These are phyloP conservation scores for Pecten maximus DNA, from an alignment of 2,888 invertebrate species.

Conservation along the genomic window DNA sequence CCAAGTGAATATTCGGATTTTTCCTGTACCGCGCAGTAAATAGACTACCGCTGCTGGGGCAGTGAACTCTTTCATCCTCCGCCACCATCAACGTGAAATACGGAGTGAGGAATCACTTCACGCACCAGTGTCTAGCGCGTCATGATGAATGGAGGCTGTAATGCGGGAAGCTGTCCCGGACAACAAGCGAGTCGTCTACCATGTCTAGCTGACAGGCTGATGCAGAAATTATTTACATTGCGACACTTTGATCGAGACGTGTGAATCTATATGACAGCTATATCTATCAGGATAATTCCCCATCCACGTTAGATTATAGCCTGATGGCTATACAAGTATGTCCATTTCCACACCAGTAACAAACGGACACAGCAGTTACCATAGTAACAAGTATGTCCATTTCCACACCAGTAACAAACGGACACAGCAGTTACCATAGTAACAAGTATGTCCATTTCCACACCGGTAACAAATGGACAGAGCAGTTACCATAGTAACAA, in stretches of 20 bases:
- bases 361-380: background rate
- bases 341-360: background rate
- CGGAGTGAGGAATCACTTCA: constrained; percentile 25
- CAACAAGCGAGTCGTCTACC: background rate
- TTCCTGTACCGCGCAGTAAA: background rate
- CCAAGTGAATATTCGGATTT: background rate
- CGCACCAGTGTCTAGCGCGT: background rate
- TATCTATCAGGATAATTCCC: constrained; percentile 10
- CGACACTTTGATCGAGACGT: constrained; percentile 29
- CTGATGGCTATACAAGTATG: background rate
- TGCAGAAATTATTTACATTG: background rate
- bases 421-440: no score
- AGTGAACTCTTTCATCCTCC: constrained; percentile 6
- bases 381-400: background rate
- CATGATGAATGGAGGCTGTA: background rate
- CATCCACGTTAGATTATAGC: background rate
- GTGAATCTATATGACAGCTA: constrained; percentile 2
- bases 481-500: no score
- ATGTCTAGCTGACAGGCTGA: constrained; percentile 1
- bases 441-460: no score
- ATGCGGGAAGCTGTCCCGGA: background rate
- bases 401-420: no score
- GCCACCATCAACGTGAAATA: background rate
- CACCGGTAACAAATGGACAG: no score
- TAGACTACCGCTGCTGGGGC: background rate